A percentile compares a stretch with the other conserved stretches of the same genome.
Conservation (phyloP, 2,797 vertebrate species). For the Ptychobarbus kaznakovi region DNA sequence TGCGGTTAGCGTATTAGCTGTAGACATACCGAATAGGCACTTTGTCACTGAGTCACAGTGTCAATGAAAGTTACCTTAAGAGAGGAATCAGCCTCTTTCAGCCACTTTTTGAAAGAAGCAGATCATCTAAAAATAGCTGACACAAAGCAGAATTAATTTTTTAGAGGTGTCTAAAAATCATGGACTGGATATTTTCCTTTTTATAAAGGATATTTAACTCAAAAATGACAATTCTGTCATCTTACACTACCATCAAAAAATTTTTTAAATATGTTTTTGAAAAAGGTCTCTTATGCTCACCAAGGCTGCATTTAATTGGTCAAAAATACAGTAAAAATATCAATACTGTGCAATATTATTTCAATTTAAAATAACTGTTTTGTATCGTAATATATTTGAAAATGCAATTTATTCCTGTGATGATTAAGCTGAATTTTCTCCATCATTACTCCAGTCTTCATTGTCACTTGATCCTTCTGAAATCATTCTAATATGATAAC, state of each 20-base stretch:
- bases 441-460: not conserved
- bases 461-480: not conserved
- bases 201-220: not conserved
- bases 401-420: too few species aligned
- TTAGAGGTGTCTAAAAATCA: not conserved
- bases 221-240: not conserved
- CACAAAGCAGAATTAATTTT: not conserved
- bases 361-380: not conserved
- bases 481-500: not conserved
- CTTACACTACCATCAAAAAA: not conserved
- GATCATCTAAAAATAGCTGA: conserved; percentile 4
- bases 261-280: too few species aligned
- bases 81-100: not conserved
- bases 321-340: not conserved
- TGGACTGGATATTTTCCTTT: not conserved
- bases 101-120: not conserved
- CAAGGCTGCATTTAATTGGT: not conserved
- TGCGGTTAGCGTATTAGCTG: not conserved
- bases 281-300: too few species aligned
- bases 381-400: not conserved
- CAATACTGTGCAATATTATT: not conserved
- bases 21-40: not conserved
- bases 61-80: conserved; percentile 5
- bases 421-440: not conserved
- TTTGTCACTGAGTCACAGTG: not conserved